Evolutionary conservation across 92 coral and sea anemone species (phyloP), one percentile per base, ranked within the genome.

Genomic region (Umimayanthus kanabou): DNA sequence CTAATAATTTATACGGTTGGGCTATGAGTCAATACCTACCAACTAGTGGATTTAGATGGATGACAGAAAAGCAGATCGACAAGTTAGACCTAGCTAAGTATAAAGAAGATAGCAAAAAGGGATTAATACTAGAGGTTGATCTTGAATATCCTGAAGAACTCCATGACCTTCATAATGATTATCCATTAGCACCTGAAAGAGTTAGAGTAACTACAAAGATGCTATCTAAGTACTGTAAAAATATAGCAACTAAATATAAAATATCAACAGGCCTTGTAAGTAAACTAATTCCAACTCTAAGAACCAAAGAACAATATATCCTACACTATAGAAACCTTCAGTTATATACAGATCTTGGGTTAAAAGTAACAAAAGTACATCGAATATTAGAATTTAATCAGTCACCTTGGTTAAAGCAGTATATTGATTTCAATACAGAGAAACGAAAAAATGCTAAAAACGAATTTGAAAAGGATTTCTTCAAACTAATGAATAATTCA

Each of bases 1-100:
- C n/a, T n/a, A 82, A 88, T 53, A 82, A 82, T 33, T 9, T 82
- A 0, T 61, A 77, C 40, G 82, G 82, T 10, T 49, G 55, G 82
- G 82, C 53, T 3, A 85, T 85, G 89, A 20, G 43, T 6, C 89
- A 74, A 9, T 72, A 76, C 25, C 43, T 53, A 33, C 76, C 61
- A 20, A 55, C 33, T 37, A 81, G 55, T 14, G 50, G 30, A 2
- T 82, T 82, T 22, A 58, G 25, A 81, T 81, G 85, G 73, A 30
- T 57, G 73, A 57, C 73, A 1, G 13, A 81, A 14, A 61, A 81
- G 28, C 39, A 81, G 33, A 58, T 81, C 3, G 25, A 55, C 4
- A 58, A 33, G n/a, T n/a, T n/a, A n/a, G n/a, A n/a, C n/a, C n/a
- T n/a, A n/a, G n/a, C n/a, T n/a, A n/a, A n/a, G n/a, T 3, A 2